A percentile compares a stretch with the other conserved stretches of the same genome.
These are phyloP conservation scores for Cherax quadricarinatus DNA, from an alignment of 1,140 invertebrate genomes.

Conservation along the genomic window DNA sequence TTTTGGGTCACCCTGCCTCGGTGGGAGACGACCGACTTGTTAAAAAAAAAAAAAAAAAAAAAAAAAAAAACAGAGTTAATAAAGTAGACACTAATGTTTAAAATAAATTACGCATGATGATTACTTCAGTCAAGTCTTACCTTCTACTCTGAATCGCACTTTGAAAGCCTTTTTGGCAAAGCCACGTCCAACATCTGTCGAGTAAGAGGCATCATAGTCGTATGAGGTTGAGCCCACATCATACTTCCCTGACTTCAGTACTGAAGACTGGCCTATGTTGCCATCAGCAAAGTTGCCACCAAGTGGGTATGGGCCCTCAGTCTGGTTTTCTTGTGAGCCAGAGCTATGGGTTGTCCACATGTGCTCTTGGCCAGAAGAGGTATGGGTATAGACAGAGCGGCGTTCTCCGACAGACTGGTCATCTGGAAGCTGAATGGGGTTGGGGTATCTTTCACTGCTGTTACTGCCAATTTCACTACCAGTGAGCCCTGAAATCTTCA, in stretches of 20 bases:
- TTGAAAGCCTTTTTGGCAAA: conserved; percentile 52
- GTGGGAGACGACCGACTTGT: too few species aligned
- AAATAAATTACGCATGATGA: too few species aligned
- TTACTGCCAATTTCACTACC: neutral
- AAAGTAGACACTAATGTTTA: too few species aligned
- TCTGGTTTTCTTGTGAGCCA: neutral
- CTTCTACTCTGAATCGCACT: conserved; percentile 57
- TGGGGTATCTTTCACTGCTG: neutral
- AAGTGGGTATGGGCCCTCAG: too few species aligned
- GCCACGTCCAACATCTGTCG: neutral
- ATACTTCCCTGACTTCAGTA: neutral
- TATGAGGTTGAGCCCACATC: neutral
- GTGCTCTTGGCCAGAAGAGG: neutral
- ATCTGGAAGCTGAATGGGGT: neutral
- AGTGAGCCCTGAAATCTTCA: conserved; percentile 12
- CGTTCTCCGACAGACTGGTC: neutral
- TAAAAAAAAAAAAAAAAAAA: too few species aligned
- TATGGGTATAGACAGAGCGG: neutral
- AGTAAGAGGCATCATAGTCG: neutral
- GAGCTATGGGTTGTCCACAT: neutral
- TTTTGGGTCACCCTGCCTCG: too few species aligned
- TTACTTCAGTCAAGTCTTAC: neutral
- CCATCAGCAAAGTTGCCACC: neutral
- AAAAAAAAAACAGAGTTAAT: too few species aligned
- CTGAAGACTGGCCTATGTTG: neutral